Evolutionary conservation across 2,888 invertebrate species (phyloP), one percentile per base, ranked within the genome.

Genomic region (Cheilosia urbana): DNA sequence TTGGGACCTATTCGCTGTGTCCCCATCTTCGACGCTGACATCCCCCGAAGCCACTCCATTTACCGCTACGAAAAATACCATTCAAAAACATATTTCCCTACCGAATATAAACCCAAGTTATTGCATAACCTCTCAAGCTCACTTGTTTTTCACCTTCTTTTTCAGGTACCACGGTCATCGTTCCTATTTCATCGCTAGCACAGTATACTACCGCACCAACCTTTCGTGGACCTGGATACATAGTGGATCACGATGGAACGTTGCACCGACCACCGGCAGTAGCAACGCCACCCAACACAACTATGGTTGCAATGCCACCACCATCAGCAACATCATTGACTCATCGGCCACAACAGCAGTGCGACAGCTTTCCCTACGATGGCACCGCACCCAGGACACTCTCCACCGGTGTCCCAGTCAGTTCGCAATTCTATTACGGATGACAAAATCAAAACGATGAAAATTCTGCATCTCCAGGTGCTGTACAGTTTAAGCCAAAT

Each of bases 361-460:
- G 85, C 57, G 76, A 80, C 9, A 72, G 42, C 55, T 88, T 88
- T 27, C 91, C 91, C 15, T 92, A 92, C 77, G 92, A 92, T 77
- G 92, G 92, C 60, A 90, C 91, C 27, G 92, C 92, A 60, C 92
- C 92, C 30, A 90, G 92, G 40, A 92, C 92, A 5, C 88, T 92
- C 3, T 91, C 92, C 24, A 92, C 91, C 13, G 92, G 92, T n/a
- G 89, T 92, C 37, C 90, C 92, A 34, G 91, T 91, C 21, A 89
- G 89, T 76, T 92, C 92, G 9, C 91, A 92, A 82, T 92, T 91
- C 87, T 92, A 91, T 87, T 92, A 92, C 87, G 92, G 92, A 90
- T 92, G 92, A 92, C 92, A 90, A 87, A 90, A 88, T 88, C 88
- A 68, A 58, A 80, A 57, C 40, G 66, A 81, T 30, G 62, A 71